Conservation (phyloP, 2,113 vertebrate species). For the Steatornis caripensis region DNA sequence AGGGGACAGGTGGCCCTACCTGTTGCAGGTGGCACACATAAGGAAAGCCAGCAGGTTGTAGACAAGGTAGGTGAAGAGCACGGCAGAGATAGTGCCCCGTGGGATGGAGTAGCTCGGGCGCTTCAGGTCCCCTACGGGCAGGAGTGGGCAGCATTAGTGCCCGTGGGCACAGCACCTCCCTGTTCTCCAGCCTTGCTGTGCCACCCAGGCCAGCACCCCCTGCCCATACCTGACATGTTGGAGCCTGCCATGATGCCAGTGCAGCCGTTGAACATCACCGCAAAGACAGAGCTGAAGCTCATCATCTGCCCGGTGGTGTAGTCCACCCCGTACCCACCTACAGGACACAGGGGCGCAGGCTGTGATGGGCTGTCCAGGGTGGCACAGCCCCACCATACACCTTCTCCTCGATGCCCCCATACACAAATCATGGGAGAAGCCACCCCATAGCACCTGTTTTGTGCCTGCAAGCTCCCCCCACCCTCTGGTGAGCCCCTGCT, state of each 20-base stretch:
- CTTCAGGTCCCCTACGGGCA: constrained; percentile 80
- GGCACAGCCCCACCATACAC: neutral
- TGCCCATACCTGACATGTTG: constrained; percentile 83
- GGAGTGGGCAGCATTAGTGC: neutral
- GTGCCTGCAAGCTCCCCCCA: neutral
- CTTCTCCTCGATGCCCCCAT: neutral
- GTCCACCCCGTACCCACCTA: constrained; percentile 77
- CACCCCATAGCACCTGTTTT: neutral
- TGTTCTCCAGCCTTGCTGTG: neutral
- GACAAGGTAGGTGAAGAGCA: constrained; percentile 89
- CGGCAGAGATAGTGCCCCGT: constrained; percentile 86
- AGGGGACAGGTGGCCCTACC: constrained; percentile 35
- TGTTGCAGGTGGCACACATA: constrained; percentile 85
- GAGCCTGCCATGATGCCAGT: constrained; percentile 90
- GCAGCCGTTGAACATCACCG: constrained; percentile 89
- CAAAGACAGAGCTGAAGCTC: constrained; percentile 83
- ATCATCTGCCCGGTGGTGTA: constrained; percentile 81
- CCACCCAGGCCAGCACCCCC: neutral
- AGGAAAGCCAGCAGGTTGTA: constrained; percentile 83
- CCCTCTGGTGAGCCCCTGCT: neutral
- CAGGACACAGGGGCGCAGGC: neutral
- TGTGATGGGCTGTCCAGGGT: neutral
- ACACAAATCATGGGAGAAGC: neutral
- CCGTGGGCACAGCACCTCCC: neutral
- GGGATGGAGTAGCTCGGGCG: constrained; percentile 89